Base-by-base conservation (phyloP, 2,888 invertebrate species). In the Tholera decimalis region DNA sequence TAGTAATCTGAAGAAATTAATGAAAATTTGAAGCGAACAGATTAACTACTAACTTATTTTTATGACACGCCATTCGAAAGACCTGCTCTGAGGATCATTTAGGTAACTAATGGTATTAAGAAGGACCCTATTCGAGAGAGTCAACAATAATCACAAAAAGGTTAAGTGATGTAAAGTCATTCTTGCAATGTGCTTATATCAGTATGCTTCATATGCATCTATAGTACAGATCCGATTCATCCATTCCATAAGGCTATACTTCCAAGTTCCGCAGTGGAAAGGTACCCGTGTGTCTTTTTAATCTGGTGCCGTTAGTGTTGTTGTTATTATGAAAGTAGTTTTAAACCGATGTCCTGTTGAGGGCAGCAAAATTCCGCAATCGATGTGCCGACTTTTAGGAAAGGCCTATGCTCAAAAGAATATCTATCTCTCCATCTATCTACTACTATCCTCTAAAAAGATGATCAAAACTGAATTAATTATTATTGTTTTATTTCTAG, bases 401-500 rank as follows among this genome's bases (percentile, higher is more conserved):
- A 26, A 26, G 9, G 18, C 18, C 11, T 28, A 1, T 11, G 28
- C 28, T 18, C 6, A 47, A 28, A 0, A 18, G 28, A n/a, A n/a
- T n/a, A n/a, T n/a, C n/a, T n/a, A n/a, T n/a, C n/a, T n/a, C n/a
- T n/a, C n/a, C n/a, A n/a, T n/a, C n/a, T n/a, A n/a, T 47, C 8
- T 26, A 47, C 11, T 11, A 13, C 26, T 28, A 26, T 28, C 11
- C 11, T 8, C 5, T 26, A 1, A 41, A 41, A 1, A 9, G 3
- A 22, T 43, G 20, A 22, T 22, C 5, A 43, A 51, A 15, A 35
- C 8, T 13, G 13, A 9, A 60, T 4, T 43, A 71, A 71, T 69
- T 5, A 33, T 39, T 20, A 15, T 39, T 28, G 24, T 37, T 37
- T 58, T 72, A 11, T 72, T 73, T 64, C 26, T 37, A 73, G 73